phyloP scores from a whole-genome alignment of 2,113 vertebrate species.

The Phyllostomus hastatus region DNA sequence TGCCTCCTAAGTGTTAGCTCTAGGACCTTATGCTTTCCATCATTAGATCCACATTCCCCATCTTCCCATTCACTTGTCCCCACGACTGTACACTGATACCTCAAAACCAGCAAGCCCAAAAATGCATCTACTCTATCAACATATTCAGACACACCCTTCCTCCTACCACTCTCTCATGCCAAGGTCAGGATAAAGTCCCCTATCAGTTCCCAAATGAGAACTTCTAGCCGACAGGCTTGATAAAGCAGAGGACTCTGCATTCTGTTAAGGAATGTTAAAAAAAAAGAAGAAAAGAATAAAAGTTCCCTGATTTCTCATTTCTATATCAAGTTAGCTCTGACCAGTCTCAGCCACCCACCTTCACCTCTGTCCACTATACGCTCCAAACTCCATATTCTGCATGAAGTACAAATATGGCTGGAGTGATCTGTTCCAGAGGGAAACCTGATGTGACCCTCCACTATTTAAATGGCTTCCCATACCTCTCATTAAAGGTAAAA shows the following conservation, averaged over 20 bases:
- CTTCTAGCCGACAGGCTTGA: not conserved
- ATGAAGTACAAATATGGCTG: not conserved
- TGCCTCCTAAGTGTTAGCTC: not conserved
- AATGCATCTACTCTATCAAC: not conserved
- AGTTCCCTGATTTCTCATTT: not conserved
- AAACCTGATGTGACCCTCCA: not conserved
- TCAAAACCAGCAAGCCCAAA: not conserved
- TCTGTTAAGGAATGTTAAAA: not conserved
- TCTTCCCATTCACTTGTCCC: not conserved
- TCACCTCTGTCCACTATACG: not conserved
- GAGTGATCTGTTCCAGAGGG: not conserved
- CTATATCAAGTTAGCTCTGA: not conserved
- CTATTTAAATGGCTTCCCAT: not conserved
- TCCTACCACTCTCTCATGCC: not conserved
- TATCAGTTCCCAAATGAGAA: not conserved
- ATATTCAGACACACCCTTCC: not conserved
- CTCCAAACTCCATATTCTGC: not conserved
- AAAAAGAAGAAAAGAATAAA: no score
- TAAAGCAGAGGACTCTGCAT: not conserved
- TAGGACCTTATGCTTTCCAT: not conserved
- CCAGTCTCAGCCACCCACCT: not conserved
- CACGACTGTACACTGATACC: not conserved
- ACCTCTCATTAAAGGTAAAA: not conserved
- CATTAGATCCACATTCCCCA: not conserved
- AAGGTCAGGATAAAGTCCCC: not conserved